These are phyloP conservation scores for Invenusta paracnida DNA, from an alignment of 2,888 invertebrate genomes.

Conservation along the genomic window DNA sequence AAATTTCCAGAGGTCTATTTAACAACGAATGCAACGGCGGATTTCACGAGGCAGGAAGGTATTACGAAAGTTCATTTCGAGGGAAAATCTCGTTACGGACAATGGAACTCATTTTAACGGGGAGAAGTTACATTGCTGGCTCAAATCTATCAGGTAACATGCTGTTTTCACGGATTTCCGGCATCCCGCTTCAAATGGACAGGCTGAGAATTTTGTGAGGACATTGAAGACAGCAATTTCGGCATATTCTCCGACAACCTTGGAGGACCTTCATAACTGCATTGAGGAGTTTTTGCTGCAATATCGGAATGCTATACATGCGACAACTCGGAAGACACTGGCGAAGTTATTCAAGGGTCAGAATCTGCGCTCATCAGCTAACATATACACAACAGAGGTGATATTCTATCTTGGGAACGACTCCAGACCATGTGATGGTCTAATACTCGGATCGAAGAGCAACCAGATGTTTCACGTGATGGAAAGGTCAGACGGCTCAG, in stretches of 20 bases:
- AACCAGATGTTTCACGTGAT: not conserved
- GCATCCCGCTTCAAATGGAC: constrained; percentile 13
- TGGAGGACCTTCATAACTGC: not conserved
- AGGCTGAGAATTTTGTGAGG: constrained; percentile 27
- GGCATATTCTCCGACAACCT: constrained; percentile 15
- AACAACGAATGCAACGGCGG: constrained; percentile 15
- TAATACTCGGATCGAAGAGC: not conserved
- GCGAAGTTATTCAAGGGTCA: constrained; percentile 32
- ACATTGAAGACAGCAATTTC: not conserved
- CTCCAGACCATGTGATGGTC: constrained; percentile 1
- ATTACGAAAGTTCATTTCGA: not conserved
- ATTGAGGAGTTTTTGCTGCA: constrained; percentile 1
- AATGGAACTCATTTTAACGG: constrained; percentile 32
- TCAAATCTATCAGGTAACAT: constrained; percentile 32
- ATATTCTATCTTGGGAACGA: constrained; percentile 33
- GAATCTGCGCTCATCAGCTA: constrained; percentile 28
- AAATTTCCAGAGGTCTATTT: constrained; percentile 15
- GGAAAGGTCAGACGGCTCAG: constrained; percentile 15
- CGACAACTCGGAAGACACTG: constrained; percentile 3
- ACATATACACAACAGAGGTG: constrained; percentile 30
- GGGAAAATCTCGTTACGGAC: constrained; percentile 36
- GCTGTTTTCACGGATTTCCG: constrained; percentile 30
- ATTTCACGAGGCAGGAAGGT: constrained; percentile 8
- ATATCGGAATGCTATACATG: constrained; percentile 27
- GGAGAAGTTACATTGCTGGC: not conserved